These are phyloP conservation scores for Diaphora mendica DNA, from an alignment of 2,888 invertebrate species.

Conservation along the genomic window DNA sequence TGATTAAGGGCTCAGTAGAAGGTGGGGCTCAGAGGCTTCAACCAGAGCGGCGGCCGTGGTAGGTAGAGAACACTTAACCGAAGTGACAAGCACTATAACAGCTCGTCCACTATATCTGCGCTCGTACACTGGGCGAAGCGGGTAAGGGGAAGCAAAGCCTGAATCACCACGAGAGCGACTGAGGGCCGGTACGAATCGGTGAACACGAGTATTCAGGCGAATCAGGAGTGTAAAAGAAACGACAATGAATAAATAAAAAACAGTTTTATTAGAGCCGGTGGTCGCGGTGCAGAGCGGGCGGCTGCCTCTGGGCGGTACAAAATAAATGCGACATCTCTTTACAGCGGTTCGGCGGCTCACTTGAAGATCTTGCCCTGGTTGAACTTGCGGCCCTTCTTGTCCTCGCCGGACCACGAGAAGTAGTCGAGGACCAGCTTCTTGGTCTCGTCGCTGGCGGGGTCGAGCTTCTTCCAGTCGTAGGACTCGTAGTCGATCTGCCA, in stretches of 20 bases:
- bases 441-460: conserved; percentile 92
- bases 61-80: no score
- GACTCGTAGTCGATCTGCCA: conserved; percentile 99
- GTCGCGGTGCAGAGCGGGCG: conserved; percentile 52
- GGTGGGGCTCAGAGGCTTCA: no score
- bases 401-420: conserved; percentile 95
- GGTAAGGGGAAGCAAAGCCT: no score
- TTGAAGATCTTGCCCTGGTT: conserved; percentile 99
- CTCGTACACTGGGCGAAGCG: no score
- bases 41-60: no score
- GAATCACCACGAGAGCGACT: no score
- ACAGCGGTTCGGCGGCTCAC: conserved; percentile 72
- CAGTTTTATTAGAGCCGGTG: conserved; percentile 65
- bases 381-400: conserved; percentile 95
- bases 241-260: conserved; percentile 70
- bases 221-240: conserved; percentile 30
- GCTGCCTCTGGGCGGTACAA: conserved; percentile 45
- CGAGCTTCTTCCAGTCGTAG: conserved; percentile 97
- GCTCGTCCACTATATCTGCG: no score
- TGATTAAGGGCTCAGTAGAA: no score
- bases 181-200: no score
- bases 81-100: no score
- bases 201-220: no score
- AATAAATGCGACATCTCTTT: conserved; percentile 66
- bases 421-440: conserved; percentile 95